Conservation (phyloP, 2,888 invertebrate species). For the Cactoblastis cactorum region DNA sequence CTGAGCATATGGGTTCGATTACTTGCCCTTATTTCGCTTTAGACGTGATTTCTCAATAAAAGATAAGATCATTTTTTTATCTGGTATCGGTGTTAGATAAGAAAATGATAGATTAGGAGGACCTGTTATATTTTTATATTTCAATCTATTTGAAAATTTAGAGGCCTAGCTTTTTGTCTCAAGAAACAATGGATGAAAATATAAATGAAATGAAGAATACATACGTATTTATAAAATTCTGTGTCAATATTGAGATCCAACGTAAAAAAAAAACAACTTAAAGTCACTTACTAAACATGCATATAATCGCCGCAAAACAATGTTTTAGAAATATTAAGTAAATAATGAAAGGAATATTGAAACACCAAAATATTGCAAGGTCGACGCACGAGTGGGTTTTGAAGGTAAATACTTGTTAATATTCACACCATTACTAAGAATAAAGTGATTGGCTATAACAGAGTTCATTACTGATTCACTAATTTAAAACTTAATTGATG, state of each 20-base stretch:
- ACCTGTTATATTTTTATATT: no score
- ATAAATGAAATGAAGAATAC: no score
- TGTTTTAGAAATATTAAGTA: neutral
- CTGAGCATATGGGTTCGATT: neutral
- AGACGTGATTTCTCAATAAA: neutral
- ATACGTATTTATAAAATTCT: no score
- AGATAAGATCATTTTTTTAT: neutral
- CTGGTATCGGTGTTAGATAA: neutral
- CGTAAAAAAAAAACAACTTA: no score
- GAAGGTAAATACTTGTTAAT: slow-evolving; percentile 10
- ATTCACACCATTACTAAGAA: slow-evolving; percentile 3
- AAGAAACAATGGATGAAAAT: no score
- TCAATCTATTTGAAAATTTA: no score
- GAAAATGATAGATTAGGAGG: neutral
- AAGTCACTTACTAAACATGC: no score
- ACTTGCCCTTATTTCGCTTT: neutral
- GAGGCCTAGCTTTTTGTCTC: no score
- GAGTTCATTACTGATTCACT: slow-evolving; percentile 4
- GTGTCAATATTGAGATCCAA: no score
- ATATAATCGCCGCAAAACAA: neutral
- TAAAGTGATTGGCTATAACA: neutral
- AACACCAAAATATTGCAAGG: slow-evolving; percentile 7
- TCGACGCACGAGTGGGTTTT: neutral
- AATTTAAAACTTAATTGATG: no score
- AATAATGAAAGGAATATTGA: slow-evolving; percentile 4